Evolutionary conservation across 2,113 vertebrate species (phyloP), one percentile per base, ranked within the genome.

Genomic region (Apistogramma diplotaenia): DNA sequence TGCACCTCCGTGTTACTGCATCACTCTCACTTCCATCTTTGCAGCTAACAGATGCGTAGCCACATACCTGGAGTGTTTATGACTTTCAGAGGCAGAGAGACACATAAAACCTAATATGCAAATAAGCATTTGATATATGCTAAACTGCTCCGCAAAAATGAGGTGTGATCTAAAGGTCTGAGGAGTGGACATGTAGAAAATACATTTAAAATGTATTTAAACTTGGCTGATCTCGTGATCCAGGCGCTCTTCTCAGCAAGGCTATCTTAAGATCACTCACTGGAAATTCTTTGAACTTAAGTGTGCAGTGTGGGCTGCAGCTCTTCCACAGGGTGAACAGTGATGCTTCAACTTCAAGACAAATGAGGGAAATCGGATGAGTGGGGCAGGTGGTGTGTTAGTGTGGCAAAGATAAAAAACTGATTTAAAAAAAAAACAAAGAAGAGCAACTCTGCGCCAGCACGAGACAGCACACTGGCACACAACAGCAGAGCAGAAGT

Each of bases 1-100:
- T 54, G 57, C 43, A 82, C 75, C 46, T 78, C 75, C 61, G 77
- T 53, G 40, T 62, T 18, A 74, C 71, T 73, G 73, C 40, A 57
- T 90, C 29, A 51, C 65, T 70, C 58, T 79, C 60, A 70, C 74
- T 57, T 31, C 40, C 77, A 78, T 87, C 85, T 79, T 57, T 29
- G 53, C 57, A 71, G 71, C 62, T 49, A 18, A 49, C 9, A 29
- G 37, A 27, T 11, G 33, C 56, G 58, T 10, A 19, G 29, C 43
- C 61, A 46, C 21, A 67, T 43, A 27, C 40, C 61, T 46, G 18
- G 6, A 49, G 46, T 49, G 16, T 49, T 18, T 51, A n/a, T 62
- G 65, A 0, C 7, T 62, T 74, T 82, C 46, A 60, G 40, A 73
- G 13, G 18, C 13, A 8, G 43, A 31, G 31, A 51, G 56, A 70